phyloP scores from a whole-genome alignment of 2,797 vertebrate genomes.

The Heterohyrax brucei region DNA sequence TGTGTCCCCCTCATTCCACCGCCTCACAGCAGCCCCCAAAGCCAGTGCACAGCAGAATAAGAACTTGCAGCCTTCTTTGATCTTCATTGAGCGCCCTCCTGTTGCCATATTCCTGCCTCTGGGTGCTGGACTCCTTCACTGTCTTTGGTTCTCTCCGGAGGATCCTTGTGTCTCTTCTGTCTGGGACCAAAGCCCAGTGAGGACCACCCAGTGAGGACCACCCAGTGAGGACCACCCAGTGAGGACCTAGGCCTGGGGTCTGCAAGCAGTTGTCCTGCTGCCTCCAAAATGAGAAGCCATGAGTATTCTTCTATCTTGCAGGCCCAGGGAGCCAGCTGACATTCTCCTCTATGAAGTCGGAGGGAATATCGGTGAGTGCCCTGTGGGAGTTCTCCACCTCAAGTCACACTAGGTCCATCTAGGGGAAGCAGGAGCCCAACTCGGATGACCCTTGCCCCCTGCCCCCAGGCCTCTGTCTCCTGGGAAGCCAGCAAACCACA shows the following conservation, averaged over 20 bases:
- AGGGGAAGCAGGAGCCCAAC: background rate
- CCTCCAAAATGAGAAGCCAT: background rate
- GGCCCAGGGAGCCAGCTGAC: slow-evolving; percentile 87
- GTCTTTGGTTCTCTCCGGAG: background rate
- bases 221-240: background rate
- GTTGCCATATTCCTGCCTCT: background rate
- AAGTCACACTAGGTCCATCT: background rate
- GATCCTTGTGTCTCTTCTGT: background rate
- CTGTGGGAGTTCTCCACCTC: background rate
- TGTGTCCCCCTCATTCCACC: background rate
- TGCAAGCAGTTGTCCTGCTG: background rate
- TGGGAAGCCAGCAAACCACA: background rate
- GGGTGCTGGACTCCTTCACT: background rate
- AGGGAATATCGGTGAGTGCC: slow-evolving; percentile 94
- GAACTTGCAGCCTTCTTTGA: background rate
- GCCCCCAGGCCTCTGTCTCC: background rate
- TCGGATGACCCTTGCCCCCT: background rate
- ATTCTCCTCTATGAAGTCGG: slow-evolving; percentile 94
- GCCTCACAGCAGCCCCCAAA: background rate
- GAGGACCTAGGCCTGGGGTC: background rate
- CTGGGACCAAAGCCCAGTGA: background rate
- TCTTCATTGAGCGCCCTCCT: background rate
- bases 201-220: background rate
- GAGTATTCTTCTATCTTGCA: slow-evolving; percentile 74
- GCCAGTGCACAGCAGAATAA: background rate